Evolutionary conservation across 2,888 invertebrate species (phyloP).

Genomic region (Pseudoips prasinana): DNA sequence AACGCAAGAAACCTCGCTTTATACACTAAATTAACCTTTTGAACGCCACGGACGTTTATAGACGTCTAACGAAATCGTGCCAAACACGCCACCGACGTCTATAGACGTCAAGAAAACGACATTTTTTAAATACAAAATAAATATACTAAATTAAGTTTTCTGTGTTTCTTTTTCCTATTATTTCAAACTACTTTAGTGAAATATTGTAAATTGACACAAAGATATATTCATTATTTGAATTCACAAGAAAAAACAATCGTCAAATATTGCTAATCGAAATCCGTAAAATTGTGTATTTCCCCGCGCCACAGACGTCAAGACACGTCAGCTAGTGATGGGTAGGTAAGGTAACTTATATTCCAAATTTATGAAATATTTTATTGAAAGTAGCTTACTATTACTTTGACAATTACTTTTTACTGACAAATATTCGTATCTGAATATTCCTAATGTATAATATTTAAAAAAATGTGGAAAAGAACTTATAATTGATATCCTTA

Average conservation of each 20-base stretch:
- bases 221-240: conserved; percentile 5
- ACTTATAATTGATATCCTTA: conserved; percentile 8
- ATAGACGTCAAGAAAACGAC: conserved; percentile 9
- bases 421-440: conserved; percentile 4
- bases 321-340: conserved; percentile 9
- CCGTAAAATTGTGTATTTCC: conserved; percentile 5
- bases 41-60: conserved; percentile 4
- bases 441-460: conserved; percentile 4
- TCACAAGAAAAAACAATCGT: conserved; percentile 5
- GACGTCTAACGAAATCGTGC: conserved; percentile 6
- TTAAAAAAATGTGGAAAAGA: conserved; percentile 5
- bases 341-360: conserved; percentile 7
- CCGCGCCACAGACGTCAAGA: conserved; percentile 6
- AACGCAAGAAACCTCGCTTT: too few relatives aligned
- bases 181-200: conserved; percentile 6
- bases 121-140: conserved; percentile 1
- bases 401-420: conserved; percentile 4
- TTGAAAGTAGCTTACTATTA: conserved; percentile 6
- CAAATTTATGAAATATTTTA: conserved; percentile 8
- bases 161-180: conserved; percentile 8
- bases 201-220: conserved; percentile 10
- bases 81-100: conserved; percentile 7
- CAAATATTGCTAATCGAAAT: conserved; percentile 5
- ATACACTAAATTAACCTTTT: conserved; percentile 5
- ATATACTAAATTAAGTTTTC: conserved; percentile 1